Evolutionary conservation across 2,113 vertebrate species (phyloP).

Genomic region (Nannobrachium achirus): DNA sequence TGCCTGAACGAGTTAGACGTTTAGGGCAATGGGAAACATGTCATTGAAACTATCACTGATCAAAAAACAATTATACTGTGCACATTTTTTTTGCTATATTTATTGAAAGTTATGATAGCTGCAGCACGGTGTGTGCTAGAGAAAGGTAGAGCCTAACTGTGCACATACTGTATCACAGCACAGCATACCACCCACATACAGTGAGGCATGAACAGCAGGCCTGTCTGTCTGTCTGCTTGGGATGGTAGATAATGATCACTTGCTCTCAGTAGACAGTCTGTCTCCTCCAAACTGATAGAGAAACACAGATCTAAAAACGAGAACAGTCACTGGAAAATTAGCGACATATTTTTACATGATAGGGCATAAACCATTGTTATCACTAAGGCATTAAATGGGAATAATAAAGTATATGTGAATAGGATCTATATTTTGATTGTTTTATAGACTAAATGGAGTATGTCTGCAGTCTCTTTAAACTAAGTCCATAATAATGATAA

Average conservation of each 20-base stretch:
- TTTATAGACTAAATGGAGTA: background rate
- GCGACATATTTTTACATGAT: background rate
- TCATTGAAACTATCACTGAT: background rate
- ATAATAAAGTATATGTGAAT: background rate
- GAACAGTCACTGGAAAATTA: slow-evolving; percentile 12
- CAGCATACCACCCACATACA: slow-evolving; percentile 59
- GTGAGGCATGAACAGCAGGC: slow-evolving; percentile 54
- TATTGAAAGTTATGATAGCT: too few relatives aligned
- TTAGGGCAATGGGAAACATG: too few relatives aligned
- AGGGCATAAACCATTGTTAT: background rate
- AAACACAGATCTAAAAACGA: slow-evolving; percentile 42
- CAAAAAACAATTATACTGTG: background rate
- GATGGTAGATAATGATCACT: slow-evolving; percentile 68
- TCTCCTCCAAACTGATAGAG: slow-evolving; percentile 59
- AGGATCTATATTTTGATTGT: background rate
- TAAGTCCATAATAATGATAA: too few relatives aligned
- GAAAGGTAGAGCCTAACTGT: slow-evolving; percentile 1
- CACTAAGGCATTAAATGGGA: background rate
- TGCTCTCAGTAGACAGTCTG: slow-evolving; percentile 63
- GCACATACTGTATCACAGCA: slow-evolving; percentile 36
- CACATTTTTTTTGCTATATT: too few relatives aligned
- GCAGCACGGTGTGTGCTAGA: too few relatives aligned
- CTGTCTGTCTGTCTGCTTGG: slow-evolving; percentile 45
- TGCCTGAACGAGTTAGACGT: background rate
- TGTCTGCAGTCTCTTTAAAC: too few relatives aligned